Evolutionary conservation across 2,797 vertebrate species (phyloP).

Genomic region (Siniperca undulata): DNA sequence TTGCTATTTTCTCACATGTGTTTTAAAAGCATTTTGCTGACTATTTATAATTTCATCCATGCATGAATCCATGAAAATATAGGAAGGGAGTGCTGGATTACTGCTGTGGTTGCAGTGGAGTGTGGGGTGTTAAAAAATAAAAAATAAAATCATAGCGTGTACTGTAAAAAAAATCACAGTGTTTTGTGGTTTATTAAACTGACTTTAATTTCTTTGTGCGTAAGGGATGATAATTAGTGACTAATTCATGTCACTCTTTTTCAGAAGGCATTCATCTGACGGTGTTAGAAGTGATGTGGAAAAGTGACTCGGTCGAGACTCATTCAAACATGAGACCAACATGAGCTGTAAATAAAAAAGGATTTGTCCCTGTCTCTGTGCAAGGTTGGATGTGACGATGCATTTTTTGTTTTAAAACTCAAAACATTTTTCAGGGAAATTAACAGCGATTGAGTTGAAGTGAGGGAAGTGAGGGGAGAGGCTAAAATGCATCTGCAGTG

Average conservation of each 20-base stretch:
- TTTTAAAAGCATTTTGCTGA: not conserved
- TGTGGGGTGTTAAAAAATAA: not conserved
- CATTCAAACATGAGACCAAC: not conserved
- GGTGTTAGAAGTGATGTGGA: not conserved
- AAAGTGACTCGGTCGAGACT: not conserved
- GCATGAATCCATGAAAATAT: not conserved
- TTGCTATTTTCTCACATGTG: not conserved
- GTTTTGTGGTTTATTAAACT: not conserved
- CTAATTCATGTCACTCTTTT: not conserved
- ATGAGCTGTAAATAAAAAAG: not conserved
- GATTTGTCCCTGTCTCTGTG: not conserved
- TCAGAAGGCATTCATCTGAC: not conserved
- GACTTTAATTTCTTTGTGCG: not conserved
- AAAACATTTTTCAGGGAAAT: not conserved
- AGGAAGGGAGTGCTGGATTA: not conserved
- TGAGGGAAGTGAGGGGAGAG: not conserved
- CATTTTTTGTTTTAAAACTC: not conserved
- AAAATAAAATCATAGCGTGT: not conserved
- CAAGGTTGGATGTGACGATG: not conserved
- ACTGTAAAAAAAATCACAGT: not conserved
- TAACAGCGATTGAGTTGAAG: conserved; percentile 10
- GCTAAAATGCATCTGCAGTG: conserved; percentile 20
- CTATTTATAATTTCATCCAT: not conserved
- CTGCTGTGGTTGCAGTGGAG: not conserved
- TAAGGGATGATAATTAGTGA: too few species aligned